Evolutionary conservation across 2,797 vertebrate genomes (phyloP).

Genomic region (Cercopithecus neglectus): DNA sequence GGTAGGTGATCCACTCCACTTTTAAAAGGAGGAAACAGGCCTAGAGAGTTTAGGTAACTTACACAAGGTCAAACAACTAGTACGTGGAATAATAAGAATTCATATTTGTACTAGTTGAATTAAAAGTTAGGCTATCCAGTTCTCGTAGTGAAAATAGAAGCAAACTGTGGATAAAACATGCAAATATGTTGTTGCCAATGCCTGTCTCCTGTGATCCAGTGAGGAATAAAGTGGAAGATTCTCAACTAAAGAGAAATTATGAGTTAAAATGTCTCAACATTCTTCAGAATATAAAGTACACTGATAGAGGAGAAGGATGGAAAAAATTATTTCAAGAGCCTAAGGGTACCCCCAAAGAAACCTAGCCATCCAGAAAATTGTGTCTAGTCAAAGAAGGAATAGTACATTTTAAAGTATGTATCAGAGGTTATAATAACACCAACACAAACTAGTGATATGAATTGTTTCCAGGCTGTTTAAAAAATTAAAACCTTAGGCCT

Average conservation of each 20-base stretch:
- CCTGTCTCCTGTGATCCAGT: background rate
- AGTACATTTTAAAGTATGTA: background rate
- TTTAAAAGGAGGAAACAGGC: background rate
- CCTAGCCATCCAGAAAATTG: background rate
- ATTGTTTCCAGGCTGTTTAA: background rate
- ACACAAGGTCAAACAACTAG: background rate
- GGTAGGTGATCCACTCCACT: background rate
- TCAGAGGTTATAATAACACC: background rate
- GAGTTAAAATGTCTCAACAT: background rate
- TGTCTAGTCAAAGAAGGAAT: background rate
- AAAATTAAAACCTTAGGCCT: background rate
- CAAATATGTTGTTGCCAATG: background rate
- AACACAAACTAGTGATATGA: background rate
- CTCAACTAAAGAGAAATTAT: background rate
- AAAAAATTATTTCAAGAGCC: background rate
- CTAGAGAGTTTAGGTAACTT: background rate
- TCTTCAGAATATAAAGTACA: background rate
- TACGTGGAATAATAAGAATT: background rate
- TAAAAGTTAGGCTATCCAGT: background rate
- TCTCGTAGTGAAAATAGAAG: background rate
- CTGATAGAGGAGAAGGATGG: background rate
- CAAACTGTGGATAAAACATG: background rate
- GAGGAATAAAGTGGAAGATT: background rate
- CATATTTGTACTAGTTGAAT: background rate
- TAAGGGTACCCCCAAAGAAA: background rate